phyloP scores from a whole-genome alignment of 2,888 invertebrate species.

The Cheilosia urbana region DNA sequence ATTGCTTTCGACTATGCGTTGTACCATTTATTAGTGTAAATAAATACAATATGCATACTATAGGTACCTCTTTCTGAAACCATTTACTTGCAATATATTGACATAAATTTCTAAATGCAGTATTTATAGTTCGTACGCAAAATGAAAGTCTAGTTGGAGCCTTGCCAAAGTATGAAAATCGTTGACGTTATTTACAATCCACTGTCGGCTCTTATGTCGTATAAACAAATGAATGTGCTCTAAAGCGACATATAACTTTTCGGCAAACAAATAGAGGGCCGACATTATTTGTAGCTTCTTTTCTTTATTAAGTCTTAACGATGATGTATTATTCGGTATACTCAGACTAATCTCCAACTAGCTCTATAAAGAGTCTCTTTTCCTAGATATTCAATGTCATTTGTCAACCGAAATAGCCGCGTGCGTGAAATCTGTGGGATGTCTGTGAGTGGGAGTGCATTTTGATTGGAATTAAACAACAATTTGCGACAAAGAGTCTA shows the following conservation, averaged over 20 bases:
- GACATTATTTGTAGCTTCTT: neutral
- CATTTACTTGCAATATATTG: slow-evolving; percentile 33
- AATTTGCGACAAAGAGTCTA: slow-evolving; percentile 44
- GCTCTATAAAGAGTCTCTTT: slow-evolving; percentile 37
- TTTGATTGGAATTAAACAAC: slow-evolving; percentile 50
- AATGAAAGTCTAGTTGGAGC: slow-evolving; percentile 23
- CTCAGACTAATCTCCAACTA: slow-evolving; percentile 18
- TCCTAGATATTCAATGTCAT: slow-evolving; percentile 60
- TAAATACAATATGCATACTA: neutral
- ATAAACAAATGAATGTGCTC: slow-evolving; percentile 24
- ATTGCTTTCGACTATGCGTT: slow-evolving; percentile 2
- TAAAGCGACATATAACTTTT: slow-evolving; percentile 1
- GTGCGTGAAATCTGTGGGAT: slow-evolving; percentile 38
- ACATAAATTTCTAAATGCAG: slow-evolving; percentile 27
- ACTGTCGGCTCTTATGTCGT: slow-evolving; percentile 2
- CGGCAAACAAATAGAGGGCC: neutral
- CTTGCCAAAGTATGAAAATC: slow-evolving; percentile 24
- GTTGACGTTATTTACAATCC: slow-evolving; percentile 39
- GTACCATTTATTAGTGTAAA: neutral
- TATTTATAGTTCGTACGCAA: slow-evolving; percentile 40
- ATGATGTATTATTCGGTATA: neutral
- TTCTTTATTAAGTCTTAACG: slow-evolving; percentile 17
- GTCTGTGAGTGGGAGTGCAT: slow-evolving; percentile 42
- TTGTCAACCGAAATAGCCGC: slow-evolving; percentile 60
- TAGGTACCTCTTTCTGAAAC: neutral